Percentiles rank a stretch among this genome's conserved stretches.
Conservation (phyloP, 2,113 vertebrate species). For the Podiceps cristatus region DNA sequence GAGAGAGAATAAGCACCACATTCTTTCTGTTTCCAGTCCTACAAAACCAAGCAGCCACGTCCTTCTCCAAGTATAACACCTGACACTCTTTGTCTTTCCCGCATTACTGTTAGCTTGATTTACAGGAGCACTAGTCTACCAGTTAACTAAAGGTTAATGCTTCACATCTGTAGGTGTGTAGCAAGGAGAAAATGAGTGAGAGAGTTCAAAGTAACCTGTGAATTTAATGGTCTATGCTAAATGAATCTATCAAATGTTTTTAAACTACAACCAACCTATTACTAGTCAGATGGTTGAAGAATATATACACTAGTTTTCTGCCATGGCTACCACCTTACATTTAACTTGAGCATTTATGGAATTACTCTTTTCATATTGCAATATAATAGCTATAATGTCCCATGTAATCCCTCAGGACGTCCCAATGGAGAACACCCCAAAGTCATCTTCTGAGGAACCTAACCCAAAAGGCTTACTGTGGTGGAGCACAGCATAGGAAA, state of each 20-base stretch:
- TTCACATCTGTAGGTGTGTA: not conserved
- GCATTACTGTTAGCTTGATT: not conserved
- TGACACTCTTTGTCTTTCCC: not conserved
- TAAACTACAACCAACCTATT: not conserved
- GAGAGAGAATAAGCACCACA: fast-evolving
- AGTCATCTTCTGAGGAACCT: not conserved
- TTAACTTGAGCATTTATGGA: not conserved
- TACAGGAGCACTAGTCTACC: not conserved
- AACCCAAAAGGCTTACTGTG: not conserved
- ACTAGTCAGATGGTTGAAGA: not conserved
- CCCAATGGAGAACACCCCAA: not conserved
- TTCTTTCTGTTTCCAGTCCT: not conserved
- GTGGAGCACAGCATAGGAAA: not conserved
- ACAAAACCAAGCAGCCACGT: not conserved
- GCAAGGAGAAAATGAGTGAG: not conserved
- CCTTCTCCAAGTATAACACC: not conserved
- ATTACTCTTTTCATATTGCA: not conserved
- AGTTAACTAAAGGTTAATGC: not conserved
- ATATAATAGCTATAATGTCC: not conserved
- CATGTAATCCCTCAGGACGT: not conserved
- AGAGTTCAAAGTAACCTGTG: not conserved
- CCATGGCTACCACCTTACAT: not conserved
- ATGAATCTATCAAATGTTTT: not conserved
- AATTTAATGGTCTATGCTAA: not conserved
- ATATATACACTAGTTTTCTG: not conserved